Conservation (phyloP, 2,113 vertebrate genomes). For the Odocoileus hemionus region DNA sequence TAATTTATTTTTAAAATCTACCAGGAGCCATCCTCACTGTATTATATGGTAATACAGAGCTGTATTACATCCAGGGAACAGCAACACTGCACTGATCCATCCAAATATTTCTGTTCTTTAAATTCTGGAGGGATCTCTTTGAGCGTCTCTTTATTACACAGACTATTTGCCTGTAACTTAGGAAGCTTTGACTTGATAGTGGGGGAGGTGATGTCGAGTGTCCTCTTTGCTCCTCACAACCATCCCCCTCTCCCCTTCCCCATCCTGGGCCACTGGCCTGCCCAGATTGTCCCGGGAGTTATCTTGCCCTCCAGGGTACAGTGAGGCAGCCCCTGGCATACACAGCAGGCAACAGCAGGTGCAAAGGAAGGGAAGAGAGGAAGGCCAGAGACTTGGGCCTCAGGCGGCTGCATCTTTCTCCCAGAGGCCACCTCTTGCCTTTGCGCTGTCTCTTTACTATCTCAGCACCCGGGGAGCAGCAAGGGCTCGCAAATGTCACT, state of each 20-base stretch:
- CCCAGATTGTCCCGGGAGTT: accelerated
- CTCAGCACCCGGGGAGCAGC: neutral
- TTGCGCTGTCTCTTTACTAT: neutral
- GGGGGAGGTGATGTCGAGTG: neutral
- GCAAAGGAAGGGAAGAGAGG: neutral
- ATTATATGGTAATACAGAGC: neutral
- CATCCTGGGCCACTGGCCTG: neutral
- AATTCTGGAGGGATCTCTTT: neutral
- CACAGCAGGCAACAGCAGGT: neutral
- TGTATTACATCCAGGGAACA: neutral
- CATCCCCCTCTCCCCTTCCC: neutral
- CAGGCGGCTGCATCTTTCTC: neutral
- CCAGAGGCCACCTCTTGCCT: neutral
- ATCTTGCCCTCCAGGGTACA: too few species aligned
- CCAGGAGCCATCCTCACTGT: neutral
- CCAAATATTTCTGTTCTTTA: neutral
- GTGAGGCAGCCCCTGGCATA: neutral
- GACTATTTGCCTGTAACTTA: neutral
- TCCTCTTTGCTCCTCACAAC: neutral
- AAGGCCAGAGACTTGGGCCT: neutral
- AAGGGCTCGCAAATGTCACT: neutral
- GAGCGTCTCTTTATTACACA: neutral
- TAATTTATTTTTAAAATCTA: neutral
- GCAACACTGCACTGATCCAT: neutral
- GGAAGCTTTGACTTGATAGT: neutral